Evolutionary conservation across 2,888 invertebrate species (phyloP).

Genomic region (Drosophila barbarae): DNA sequence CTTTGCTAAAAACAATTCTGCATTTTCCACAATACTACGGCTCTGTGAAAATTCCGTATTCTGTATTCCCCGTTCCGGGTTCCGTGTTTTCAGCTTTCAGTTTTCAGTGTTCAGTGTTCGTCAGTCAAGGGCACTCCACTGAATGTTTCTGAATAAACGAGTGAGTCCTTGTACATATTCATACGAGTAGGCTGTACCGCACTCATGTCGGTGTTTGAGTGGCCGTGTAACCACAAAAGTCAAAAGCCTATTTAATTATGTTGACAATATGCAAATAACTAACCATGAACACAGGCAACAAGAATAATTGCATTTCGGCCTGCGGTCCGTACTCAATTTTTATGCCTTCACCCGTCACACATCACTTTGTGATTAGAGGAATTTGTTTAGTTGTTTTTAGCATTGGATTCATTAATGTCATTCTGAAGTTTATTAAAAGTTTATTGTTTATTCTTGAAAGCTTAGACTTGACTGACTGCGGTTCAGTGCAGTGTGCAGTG

Average conservation of each 20-base stretch:
- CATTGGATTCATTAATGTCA: constrained; percentile 1
- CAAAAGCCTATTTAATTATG: constrained; percentile 65
- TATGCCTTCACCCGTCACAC: background rate
- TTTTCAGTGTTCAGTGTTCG: constrained; percentile 17
- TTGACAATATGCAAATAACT: constrained; percentile 52
- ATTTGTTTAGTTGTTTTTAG: background rate
- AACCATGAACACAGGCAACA: constrained; percentile 15
- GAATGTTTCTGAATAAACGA: constrained; percentile 53
- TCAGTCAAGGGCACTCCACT: constrained; percentile 65
- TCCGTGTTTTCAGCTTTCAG: background rate
- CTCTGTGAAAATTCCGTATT: background rate
- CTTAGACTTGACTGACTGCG: background rate
- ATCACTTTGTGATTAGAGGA: constrained; percentile 18
- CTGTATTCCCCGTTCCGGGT: background rate
- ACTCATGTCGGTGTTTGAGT: constrained; percentile 15
- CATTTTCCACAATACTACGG: constrained; percentile 17
- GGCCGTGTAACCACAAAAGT: constrained; percentile 47
- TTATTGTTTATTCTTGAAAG: background rate
- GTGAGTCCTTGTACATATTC: constrained; percentile 35
- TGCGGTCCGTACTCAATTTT: constrained; percentile 27
- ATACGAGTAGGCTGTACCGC: constrained; percentile 19
- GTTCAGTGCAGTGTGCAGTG: no score
- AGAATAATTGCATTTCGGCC: constrained; percentile 44
- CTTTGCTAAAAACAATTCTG: constrained; percentile 73
- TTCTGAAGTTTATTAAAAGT: background rate